A percentile compares a stretch with the other conserved stretches of the same genome.
Conservation (phyloP, 2,113 vertebrate species). For the Nicator chloris region DNA sequence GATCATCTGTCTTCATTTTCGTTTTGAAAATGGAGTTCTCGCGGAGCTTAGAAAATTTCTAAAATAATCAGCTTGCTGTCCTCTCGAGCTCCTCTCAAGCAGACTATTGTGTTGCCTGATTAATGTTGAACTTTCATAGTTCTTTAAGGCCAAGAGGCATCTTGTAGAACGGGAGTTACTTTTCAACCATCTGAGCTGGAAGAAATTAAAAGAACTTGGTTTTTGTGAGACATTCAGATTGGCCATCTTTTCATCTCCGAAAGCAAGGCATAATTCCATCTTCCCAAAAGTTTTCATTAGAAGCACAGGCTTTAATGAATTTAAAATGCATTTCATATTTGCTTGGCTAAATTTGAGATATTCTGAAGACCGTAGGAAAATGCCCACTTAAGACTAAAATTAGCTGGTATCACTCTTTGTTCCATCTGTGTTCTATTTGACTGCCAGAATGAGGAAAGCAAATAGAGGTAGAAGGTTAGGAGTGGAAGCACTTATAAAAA, state of each 20-base stretch:
- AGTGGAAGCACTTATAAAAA: not conserved
- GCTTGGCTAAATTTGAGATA: conserved; percentile 2
- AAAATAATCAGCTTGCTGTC: not conserved
- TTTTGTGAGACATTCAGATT: not conserved
- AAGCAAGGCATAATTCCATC: conserved; percentile 1
- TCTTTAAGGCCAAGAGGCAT: conserved; percentile 29
- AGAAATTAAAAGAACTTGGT: not conserved
- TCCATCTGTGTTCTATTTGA: conserved; percentile 33
- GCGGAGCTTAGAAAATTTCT: not conserved
- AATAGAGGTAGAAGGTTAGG: not conserved
- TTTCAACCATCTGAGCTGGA: not conserved
- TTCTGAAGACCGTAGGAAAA: conserved; percentile 24
- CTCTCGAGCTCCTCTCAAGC: not conserved
- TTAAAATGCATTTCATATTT: conserved; percentile 6
- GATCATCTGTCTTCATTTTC: not conserved
- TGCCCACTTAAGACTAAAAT: conserved; percentile 1
- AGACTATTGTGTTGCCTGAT: not conserved
- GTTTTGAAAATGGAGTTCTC: not conserved
- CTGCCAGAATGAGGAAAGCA: not conserved
- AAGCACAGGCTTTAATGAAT: conserved; percentile 25
- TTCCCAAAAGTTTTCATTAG: not conserved
- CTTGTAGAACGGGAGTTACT: conserved; percentile 10
- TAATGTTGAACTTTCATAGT: not conserved
- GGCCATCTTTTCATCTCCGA: not conserved
- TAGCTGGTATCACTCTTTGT: conserved; percentile 1